Base-by-base conservation (phyloP, 2,888 invertebrate species). In the Operophtera brumata region DNA sequence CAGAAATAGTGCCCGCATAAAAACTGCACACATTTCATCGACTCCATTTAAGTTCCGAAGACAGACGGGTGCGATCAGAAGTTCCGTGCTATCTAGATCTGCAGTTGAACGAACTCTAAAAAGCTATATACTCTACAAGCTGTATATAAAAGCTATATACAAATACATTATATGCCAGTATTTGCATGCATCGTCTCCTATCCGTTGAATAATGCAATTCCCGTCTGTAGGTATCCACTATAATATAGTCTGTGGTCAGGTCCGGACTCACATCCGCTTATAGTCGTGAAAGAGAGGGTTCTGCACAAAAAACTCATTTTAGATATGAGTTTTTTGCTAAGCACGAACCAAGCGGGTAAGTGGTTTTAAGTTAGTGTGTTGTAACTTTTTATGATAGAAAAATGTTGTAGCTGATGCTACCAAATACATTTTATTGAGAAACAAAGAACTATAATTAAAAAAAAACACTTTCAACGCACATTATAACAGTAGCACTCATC, bases 151-250 rank as follows among this genome's bases (percentile, higher is more conserved):
- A 34, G 26, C 32, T 57, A 47, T 56, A 28, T 46, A 50, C 42
- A 41, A 20, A 37, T 30, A 39, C 41, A 3, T 2, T 47, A 54
- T 60, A 46, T 49, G 20, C 52, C 45, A 35, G 34, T 48, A 62
- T 73, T 69, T 73, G 77, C 70, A 75, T 75, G 77, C 76, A 73
- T 61, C 69, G 73, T 74, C 79, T 80, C 80, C 79, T 70, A 74
- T 65, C 69, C 56, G 43, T 68, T 84, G 82, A 82, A 84, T 84
- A 77, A 84, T 84, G 80, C 81, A 84, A 63, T 67, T 69, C 62
- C 63, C 70, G 64, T 69, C 70, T 59, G 62, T 39, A 30, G 61
- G 2, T 11, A 44, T 4, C 20, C 4, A 20, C 51, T 52, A 11
- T 14, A 13, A 11, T 26, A n/a, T 42, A 10, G 14, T 48, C 57